Evolutionary conservation across 2,888 invertebrate species (phyloP).

Genomic region (Leptinotarsa tumamoca): DNA sequence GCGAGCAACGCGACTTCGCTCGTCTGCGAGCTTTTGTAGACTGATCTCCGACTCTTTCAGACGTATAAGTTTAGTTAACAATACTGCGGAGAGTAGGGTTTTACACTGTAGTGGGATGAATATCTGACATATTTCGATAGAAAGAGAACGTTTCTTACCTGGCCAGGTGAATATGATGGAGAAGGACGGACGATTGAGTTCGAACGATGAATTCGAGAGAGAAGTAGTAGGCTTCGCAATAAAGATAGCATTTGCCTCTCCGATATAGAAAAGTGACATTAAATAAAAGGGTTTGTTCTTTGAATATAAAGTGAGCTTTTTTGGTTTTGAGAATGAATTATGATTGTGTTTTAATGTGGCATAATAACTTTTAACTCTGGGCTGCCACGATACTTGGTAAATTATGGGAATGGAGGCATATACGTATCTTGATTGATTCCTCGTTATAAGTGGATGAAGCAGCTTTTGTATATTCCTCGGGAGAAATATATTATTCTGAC

Average conservation of each 20-base stretch:
- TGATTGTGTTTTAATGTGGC: constrained; percentile 24
- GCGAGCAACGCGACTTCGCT: constrained; percentile 19
- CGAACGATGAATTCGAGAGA: constrained; percentile 24
- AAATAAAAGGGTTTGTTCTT: constrained; percentile 46
- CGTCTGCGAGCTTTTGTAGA: constrained; percentile 41
- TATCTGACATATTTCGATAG: constrained; percentile 64
- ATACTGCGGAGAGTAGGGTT: constrained; percentile 52
- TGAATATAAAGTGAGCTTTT: constrained; percentile 37
- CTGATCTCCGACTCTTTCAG: constrained; percentile 37
- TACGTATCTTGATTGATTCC: constrained; percentile 6
- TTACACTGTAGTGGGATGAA: constrained; percentile 60
- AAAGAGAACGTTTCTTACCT: constrained; percentile 43
- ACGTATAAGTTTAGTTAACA: constrained; percentile 51
- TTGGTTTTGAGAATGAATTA: constrained; percentile 34
- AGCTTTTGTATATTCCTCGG: background rate
- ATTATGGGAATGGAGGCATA: constrained; percentile 10
- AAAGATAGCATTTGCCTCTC: constrained; percentile 42
- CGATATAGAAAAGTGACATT: constrained; percentile 49
- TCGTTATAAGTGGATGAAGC: background rate
- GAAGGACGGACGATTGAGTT: constrained; percentile 9
- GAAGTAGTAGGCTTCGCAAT: constrained; percentile 41
- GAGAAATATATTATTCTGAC: background rate
- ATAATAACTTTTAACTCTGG: background rate
- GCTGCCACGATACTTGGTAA: constrained; percentile 17
- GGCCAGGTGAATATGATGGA: constrained; percentile 14